These are phyloP conservation scores for Ivindomyrus marchei DNA, from an alignment of 2,113 vertebrate genomes.

Conservation along the genomic window DNA sequence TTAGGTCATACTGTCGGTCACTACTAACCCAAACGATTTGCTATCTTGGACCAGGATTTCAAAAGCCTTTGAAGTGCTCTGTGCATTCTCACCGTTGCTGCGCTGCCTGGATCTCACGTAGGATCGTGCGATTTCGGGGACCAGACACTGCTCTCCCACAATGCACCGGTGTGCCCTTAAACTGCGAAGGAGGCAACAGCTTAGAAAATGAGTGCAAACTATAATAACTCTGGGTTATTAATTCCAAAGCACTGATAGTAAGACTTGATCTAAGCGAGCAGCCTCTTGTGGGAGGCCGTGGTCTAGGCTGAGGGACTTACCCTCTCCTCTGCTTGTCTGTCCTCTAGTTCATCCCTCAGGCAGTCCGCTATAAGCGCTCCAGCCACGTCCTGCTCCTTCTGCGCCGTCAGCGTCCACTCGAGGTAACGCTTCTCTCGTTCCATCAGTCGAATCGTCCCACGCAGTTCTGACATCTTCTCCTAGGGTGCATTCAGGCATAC, in stretches of 20 bases:
- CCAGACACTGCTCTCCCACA: conserved; percentile 33
- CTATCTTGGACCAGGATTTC: neutral
- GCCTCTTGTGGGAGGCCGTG: neutral
- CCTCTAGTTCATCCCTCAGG: conserved; percentile 53
- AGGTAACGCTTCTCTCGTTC: conserved; percentile 69
- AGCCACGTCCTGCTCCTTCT: conserved; percentile 60
- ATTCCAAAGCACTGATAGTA: neutral
- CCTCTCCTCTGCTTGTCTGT: neutral
- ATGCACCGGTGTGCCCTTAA: conserved; percentile 32
- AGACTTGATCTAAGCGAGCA: neutral
- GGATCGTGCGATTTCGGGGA: conserved; percentile 41
- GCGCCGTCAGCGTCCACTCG: conserved; percentile 62
- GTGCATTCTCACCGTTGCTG: conserved; percentile 52
- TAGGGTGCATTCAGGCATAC: conserved; percentile 33
- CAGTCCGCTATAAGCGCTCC: conserved; percentile 61
- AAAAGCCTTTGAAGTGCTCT: neutral
- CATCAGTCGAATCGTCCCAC: conserved; percentile 57
- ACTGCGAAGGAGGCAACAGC: conserved; percentile 9
- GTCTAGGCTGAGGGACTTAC: neutral
- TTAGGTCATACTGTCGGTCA: neutral
- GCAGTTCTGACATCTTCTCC: conserved; percentile 76
- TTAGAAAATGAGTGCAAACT: neutral
- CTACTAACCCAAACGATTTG: neutral
- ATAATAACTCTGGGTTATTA: neutral
- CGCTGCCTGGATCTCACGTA: conserved; percentile 55